Conservation (phyloP, 2,113 vertebrate genomes). For the Tiliqua scincoides region DNA sequence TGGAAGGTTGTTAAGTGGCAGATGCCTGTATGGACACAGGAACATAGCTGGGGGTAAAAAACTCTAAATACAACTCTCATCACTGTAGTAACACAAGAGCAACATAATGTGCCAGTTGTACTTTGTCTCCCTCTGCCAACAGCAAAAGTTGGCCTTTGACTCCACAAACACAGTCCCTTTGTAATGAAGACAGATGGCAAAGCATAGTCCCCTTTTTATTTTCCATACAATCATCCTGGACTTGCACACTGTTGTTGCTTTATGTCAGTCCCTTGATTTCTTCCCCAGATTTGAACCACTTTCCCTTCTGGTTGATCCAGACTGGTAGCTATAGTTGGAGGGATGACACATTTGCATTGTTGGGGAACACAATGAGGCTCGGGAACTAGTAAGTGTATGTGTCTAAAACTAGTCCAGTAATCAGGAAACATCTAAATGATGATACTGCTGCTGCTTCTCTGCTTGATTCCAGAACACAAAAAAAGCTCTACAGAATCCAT, state of each 20-base stretch:
- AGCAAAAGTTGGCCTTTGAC: not conserved
- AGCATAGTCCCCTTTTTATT: not conserved
- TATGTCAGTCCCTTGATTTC: not conserved
- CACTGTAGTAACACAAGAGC: not conserved
- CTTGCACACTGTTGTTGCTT: not conserved
- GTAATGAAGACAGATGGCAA: not conserved
- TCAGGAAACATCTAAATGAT: not conserved
- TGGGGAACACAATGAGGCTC: not conserved
- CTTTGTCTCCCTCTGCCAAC: not conserved
- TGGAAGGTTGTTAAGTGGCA: too few species aligned
- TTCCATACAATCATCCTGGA: not conserved
- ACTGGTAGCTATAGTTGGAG: not conserved
- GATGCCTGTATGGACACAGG: not conserved
- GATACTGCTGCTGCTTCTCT: not conserved
- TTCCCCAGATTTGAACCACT: not conserved
- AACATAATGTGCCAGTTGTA: not conserved
- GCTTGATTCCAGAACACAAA: not conserved
- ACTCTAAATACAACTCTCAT: not conserved
- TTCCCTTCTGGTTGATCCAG: not conserved
- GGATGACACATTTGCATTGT: not conserved
- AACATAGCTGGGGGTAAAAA: not conserved
- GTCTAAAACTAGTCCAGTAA: not conserved
- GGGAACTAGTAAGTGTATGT: not conserved
- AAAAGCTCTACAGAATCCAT: too few species aligned
- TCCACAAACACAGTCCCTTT: not conserved